Base-by-base conservation (phyloP, 2,888 invertebrate species). In the Drosophila lutescens region DNA sequence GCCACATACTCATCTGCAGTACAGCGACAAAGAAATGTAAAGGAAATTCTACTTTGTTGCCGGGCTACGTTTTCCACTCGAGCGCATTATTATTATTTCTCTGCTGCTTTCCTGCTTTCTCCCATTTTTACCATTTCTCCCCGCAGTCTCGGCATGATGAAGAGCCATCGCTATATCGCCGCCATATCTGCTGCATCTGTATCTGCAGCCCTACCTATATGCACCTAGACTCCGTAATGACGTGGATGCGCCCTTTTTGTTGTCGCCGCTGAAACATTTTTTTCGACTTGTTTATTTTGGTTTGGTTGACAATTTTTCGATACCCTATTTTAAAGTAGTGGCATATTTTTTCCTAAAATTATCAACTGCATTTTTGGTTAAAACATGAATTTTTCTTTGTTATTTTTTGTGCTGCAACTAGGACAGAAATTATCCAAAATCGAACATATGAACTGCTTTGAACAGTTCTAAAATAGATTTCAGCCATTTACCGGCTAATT, bases 21-120 rank as follows among this genome's bases (percentile, higher is more conserved):
- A 49, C 50, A 13, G 57, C 17, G 50, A 66, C 26, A 68, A 44
- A 53, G 46, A 58, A 69, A 50, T 61, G 51, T 57, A 63, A 71
- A 51, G 63, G 63, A 56, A 71, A 73, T 57, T 80, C 49, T 61
- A 79, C 79, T 76, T 70, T 79, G 82, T 74, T 76, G 67, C 79
- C 58, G 61, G 54, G 71, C 63, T 59, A 80, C 81, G 81, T 80
- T 84, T 80, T 84, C 79, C 81, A 80, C 76, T 84, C 80, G 78
- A 76, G 81, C 81, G 79, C 81, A 80, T 67, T 73, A 80, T 84
- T 80, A 83, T 82, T 77, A 79, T 79, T 78, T 60, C 41, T 34
- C 66, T 43, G 46, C 41, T 57, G 55, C 53, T 57, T 49, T 62
- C 54, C 47, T 34, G 32, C 46, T 30, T 30, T 7, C 38, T 40